A percentile compares a stretch with the other conserved stretches of the same genome.
Conservation (phyloP, 1,140 invertebrate genomes). For the Himalopsyche phryganea region DNA sequence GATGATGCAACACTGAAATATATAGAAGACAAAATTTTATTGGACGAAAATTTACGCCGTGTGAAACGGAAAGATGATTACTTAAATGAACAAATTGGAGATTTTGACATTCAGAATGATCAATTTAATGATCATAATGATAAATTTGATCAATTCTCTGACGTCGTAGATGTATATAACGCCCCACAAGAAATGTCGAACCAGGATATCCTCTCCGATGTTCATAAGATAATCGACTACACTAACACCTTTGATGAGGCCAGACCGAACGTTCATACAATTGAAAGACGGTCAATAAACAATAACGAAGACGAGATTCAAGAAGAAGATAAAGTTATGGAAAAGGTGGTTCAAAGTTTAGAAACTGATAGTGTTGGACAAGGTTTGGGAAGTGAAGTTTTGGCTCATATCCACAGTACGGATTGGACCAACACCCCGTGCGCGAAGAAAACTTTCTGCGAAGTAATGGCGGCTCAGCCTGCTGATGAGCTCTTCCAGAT, state of each 20-base stretch:
- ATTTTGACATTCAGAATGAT: slow-evolving; percentile 15
- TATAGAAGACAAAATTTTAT: slow-evolving; percentile 5
- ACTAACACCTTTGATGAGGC: slow-evolving; percentile 18
- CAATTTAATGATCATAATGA: slow-evolving; percentile 23
- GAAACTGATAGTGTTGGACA: slow-evolving; percentile 53
- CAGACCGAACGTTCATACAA: slow-evolving; percentile 18
- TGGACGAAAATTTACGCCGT: background rate
- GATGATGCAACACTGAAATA: too few species aligned
- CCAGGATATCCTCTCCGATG: slow-evolving; percentile 20
- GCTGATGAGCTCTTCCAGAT: slow-evolving; percentile 64
- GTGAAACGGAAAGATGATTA: slow-evolving; percentile 13
- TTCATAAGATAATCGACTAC: slow-evolving; percentile 28
- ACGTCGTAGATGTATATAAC: slow-evolving; percentile 27
- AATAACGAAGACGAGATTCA: slow-evolving; percentile 19
- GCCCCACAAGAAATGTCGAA: slow-evolving; percentile 19
- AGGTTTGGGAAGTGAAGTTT: slow-evolving; percentile 51
- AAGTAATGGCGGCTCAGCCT: slow-evolving; percentile 63
- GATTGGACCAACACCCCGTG: slow-evolving; percentile 72
- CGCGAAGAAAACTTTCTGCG: slow-evolving; percentile 72
- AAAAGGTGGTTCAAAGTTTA: slow-evolving; percentile 43
- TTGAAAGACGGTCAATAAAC: slow-evolving; percentile 30
- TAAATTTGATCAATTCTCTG: slow-evolving; percentile 29
- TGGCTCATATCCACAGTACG: slow-evolving; percentile 43
- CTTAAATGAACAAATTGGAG: slow-evolving; percentile 17
- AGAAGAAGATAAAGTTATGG: slow-evolving; percentile 39